A percentile compares a stretch with the other conserved stretches of the same genome.
phyloP scores from a whole-genome alignment of 2,888 invertebrate species.

The Cheilosia vernalis region DNA sequence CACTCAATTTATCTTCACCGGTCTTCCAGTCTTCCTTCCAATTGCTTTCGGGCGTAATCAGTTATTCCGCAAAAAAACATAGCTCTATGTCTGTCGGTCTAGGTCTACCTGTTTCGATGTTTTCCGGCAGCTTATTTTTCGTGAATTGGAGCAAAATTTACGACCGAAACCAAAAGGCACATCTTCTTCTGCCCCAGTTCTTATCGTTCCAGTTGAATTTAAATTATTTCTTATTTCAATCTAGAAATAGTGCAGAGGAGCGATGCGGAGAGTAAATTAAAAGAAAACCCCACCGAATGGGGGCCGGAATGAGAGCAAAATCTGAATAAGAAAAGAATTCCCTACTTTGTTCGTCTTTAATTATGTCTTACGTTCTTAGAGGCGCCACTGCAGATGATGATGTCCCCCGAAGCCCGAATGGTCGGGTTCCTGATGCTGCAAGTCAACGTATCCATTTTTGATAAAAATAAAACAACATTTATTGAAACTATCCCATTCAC shows the following conservation, averaged over 20 bases:
- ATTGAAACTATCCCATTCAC: slow-evolving; percentile 32
- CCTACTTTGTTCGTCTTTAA: not conserved
- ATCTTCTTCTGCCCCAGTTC: slow-evolving; percentile 59
- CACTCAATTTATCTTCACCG: slow-evolving; percentile 8
- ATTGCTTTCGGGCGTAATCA: slow-evolving; percentile 25
- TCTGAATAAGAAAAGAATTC: slow-evolving; percentile 49
- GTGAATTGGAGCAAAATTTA: slow-evolving; percentile 69
- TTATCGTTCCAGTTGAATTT: slow-evolving; percentile 39
- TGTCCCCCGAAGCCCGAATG: slow-evolving; percentile 25
- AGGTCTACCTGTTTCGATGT: slow-evolving; percentile 15
- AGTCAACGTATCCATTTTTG: not conserved
- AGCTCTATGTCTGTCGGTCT: slow-evolving; percentile 8
- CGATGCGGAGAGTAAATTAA: slow-evolving; percentile 9
- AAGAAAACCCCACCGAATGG: slow-evolving; percentile 4
- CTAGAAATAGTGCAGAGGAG: slow-evolving; percentile 31
- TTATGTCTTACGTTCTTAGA: slow-evolving; percentile 53
- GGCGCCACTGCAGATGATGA: slow-evolving; percentile 46
- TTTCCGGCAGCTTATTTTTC: not conserved
- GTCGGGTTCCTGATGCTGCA: slow-evolving; percentile 1
- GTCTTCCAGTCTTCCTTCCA: not conserved
- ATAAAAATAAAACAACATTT: not conserved
- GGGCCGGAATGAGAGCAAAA: slow-evolving; percentile 31
- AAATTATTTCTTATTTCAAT: slow-evolving; percentile 31
- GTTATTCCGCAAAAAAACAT: slow-evolving; percentile 30
- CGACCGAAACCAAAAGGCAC: slow-evolving; percentile 50